Percentiles rank a stretch among this genome's conserved stretches.
Evolutionary conservation across 2,888 invertebrate species (phyloP).

Genomic region (Ochropleura leucogaster): DNA sequence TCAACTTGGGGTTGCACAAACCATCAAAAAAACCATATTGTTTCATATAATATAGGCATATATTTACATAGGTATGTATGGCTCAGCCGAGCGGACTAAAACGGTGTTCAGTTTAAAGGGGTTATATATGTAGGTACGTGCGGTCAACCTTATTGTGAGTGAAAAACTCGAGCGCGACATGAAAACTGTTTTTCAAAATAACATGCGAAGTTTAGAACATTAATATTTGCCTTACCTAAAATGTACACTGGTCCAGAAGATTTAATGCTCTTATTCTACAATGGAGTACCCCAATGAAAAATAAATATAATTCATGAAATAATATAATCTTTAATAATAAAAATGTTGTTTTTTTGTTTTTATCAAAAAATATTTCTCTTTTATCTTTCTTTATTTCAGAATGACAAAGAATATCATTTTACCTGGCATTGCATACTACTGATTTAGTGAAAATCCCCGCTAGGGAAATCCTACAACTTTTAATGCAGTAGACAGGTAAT

Average conservation of each 20-base stretch:
- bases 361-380: no score
- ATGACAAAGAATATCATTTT: not conserved
- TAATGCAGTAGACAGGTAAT: not conserved
- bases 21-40: conserved; percentile 60
- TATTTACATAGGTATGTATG: conserved; percentile 31
- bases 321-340: no score
- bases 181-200: conserved; percentile 34
- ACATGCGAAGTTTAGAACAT: not conserved
- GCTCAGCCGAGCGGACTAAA: conserved; percentile 48
- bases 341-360: no score
- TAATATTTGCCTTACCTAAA: not conserved
- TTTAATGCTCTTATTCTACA: no score
- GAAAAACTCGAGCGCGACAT: conserved; percentile 20
- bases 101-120: conserved; percentile 49
- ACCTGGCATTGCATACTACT: not conserved
- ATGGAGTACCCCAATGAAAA: no score
- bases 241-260: no score
- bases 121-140: conserved; percentile 21
- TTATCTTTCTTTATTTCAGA: not conserved
- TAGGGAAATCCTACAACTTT: not conserved
- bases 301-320: no score
- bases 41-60: conserved; percentile 40
- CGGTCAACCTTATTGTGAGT: conserved; percentile 40
- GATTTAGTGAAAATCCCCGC: not conserved
- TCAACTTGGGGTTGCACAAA: conserved; percentile 60